phyloP scores from a whole-genome alignment of 53 echinoderm and acorn worm genomes.

The Paelopatides confundens region DNA sequence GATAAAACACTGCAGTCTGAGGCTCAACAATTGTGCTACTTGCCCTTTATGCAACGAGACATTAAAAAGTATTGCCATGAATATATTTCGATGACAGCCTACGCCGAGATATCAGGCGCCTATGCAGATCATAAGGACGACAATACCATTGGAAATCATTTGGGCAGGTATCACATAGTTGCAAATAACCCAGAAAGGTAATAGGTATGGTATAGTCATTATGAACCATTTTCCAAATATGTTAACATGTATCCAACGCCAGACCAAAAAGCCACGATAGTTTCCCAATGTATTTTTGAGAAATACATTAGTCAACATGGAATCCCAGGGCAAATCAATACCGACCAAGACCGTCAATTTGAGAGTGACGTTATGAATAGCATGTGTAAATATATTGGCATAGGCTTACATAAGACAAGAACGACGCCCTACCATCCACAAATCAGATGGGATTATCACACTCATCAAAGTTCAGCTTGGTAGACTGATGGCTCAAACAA shows the following conservation, averaged over 20 bases:
- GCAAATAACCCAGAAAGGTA: conserved; percentile 47
- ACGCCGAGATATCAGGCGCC: conserved; percentile 58
- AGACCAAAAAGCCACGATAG: conserved; percentile 61
- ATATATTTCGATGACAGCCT: conserved; percentile 51
- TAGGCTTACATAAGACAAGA: conserved; percentile 47
- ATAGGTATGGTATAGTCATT: conserved; percentile 63
- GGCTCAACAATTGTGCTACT: conserved; percentile 51
- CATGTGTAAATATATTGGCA: neutral
- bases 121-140: neutral
- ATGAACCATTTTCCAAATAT: conserved; percentile 75
- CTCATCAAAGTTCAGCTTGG: conserved; percentile 48
- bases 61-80: conserved; percentile 41
- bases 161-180: conserved; percentile 69
- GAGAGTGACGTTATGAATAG: neutral
- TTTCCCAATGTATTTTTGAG: conserved; percentile 61
- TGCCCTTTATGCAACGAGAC: conserved; percentile 63
- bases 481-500: neutral
- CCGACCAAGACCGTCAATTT: conserved; percentile 57
- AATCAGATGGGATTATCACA: conserved; percentile 47
- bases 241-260: conserved; percentile 51
- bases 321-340: conserved; percentile 46
- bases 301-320: conserved; percentile 50
- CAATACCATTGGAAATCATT: conserved; percentile 56
- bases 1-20: conserved; percentile 27
- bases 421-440: conserved; percentile 55